Percentiles rank a stretch among this genome's conserved stretches.
Conservation (phyloP, 2,888 invertebrate species). For the Lysandra bellargus region DNA sequence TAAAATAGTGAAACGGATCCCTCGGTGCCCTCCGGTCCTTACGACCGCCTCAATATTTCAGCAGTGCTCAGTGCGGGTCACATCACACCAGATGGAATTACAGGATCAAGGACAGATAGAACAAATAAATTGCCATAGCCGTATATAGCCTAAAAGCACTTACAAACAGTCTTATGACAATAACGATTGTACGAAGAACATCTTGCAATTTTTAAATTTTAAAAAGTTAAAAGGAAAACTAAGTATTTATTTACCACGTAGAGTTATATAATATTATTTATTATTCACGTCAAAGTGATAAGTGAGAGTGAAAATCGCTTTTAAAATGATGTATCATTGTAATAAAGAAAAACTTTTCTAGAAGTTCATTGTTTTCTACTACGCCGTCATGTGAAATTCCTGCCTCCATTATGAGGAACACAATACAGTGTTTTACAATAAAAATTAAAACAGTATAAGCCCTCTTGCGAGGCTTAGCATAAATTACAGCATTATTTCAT, state of each 20-base stretch:
- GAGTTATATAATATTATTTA: neutral
- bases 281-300: neutral
- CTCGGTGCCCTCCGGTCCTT: neutral
- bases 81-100: neutral
- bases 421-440: slow-evolving; percentile 21
- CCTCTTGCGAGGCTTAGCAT: slow-evolving; percentile 12
- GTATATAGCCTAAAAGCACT: too few species aligned
- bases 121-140: neutral
- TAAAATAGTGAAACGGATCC: slow-evolving; percentile 20
- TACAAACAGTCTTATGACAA: too few species aligned
- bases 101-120: neutral
- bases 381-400: neutral
- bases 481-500: slow-evolving; percentile 10
- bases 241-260: too few species aligned
- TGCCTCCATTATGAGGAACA: slow-evolving; percentile 12
- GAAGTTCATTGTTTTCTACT: slow-evolving; percentile 1
- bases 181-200: too few species aligned
- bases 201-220: neutral
- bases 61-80: neutral
- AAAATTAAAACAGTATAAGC: slow-evolving; percentile 4
- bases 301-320: neutral
- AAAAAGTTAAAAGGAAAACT: too few species aligned
- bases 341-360: slow-evolving; percentile 4
- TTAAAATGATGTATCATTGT: slow-evolving; percentile 10
- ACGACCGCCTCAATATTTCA: slow-evolving; percentile 22